Conservation (phyloP, 2,113 vertebrate species). For the Triplophysa tibetana region DNA sequence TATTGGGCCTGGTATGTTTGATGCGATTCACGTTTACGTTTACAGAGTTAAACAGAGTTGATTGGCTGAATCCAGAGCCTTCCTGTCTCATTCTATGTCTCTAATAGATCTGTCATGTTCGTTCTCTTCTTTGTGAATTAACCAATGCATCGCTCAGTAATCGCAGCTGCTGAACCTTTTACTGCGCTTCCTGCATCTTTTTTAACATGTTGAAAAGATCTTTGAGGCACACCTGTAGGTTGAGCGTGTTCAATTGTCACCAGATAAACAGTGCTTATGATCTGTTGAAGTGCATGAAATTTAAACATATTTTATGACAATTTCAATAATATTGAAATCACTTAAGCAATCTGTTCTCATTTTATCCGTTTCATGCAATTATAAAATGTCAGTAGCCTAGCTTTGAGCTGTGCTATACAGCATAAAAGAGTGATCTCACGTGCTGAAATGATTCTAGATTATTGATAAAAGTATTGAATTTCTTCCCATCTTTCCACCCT, state of each 20-base stretch:
- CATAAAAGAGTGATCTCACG: constrained; percentile 31
- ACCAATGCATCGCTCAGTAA: constrained; percentile 32
- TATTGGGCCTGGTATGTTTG: constrained; percentile 95
- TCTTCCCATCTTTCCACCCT: background rate
- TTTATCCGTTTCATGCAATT: background rate
- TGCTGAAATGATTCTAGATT: background rate
- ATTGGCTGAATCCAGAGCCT: constrained; percentile 35
- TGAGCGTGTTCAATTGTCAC: background rate
- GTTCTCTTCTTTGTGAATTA: constrained; percentile 50
- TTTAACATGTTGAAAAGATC: constrained; percentile 8
- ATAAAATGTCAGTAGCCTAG: background rate
- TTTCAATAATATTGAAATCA: background rate
- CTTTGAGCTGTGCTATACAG: constrained; percentile 20
- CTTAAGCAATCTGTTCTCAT: background rate
- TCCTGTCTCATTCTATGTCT: constrained; percentile 40
- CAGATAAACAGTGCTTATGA: background rate
- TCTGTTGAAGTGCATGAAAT: background rate
- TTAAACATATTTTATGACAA: background rate
- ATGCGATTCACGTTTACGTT: constrained; percentile 47
- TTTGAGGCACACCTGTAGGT: constrained; percentile 13
- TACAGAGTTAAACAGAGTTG: constrained; percentile 37
- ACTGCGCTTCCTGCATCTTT: background rate
- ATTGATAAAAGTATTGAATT: background rate
- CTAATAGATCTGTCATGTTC: constrained; percentile 43
- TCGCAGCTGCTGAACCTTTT: constrained; percentile 35